Evolutionary conservation across 1,140 invertebrate genomes (phyloP).

Genomic region (Sycophila sp.): DNA sequence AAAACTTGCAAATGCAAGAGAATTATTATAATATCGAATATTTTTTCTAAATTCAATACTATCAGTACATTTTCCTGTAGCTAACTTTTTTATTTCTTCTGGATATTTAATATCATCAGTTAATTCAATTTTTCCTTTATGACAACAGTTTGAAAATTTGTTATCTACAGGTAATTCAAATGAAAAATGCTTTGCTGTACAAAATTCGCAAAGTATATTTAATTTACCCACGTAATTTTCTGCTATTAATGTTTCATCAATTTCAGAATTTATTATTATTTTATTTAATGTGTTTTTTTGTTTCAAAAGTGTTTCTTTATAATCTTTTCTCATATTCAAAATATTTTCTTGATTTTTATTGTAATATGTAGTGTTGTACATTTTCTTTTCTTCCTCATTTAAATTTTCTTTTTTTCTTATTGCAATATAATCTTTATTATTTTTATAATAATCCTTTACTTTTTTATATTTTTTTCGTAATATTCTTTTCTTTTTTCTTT

Average conservation of each 20-base stretch:
- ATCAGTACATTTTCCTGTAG: neutral
- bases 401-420: too few relatives aligned
- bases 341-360: neutral
- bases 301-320: neutral
- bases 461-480: too few relatives aligned
- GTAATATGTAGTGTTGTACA: too few relatives aligned
- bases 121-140: too few relatives aligned
- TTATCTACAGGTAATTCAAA: neutral
- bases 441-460: too few relatives aligned
- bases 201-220: neutral
- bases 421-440: too few relatives aligned
- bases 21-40: neutral
- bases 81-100: neutral
- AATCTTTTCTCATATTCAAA: too few relatives aligned
- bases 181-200: neutral
- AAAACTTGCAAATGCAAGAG: conserved; percentile 8
- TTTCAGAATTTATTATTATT: neutral
- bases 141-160: neutral
- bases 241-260: neutral
- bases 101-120: too few relatives aligned
- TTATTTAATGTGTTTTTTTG: neutral
- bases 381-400: too few relatives aligned
- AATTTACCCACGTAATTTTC: neutral
- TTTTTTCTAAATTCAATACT: neutral
- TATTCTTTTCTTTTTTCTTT: too few relatives aligned